Evolutionary conservation across 2,113 vertebrate species (phyloP), one percentile per base, ranked within the genome.

Genomic region (Pluvianellus socialis): DNA sequence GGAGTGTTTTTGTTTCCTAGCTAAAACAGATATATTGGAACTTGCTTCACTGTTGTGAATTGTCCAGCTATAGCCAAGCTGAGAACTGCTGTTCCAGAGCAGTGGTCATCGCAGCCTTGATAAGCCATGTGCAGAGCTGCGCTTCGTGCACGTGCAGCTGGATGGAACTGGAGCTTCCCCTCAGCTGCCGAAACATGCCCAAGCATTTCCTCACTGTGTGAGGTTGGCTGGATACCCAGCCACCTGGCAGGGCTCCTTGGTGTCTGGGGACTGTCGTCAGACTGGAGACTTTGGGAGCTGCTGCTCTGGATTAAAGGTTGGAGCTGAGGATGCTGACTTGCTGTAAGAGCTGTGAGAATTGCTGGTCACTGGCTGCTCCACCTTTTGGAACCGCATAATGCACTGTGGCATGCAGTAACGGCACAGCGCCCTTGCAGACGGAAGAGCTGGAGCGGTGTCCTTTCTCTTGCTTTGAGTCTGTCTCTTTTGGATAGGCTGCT

Each of bases 141-240:
- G 0, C 20, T 68, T n/a, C 1, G 2, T 76, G 40, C 28, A 3
- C 4, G 6, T 53, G 50, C 33, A 61, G 63, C 73, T 84, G 59
- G 28, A 18, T 84, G 61, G 42, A 91, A 55, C n/a, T 20, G 38
- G 42, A 28, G 72, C 59, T 91, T 27, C 32, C 45, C 16, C 42
- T 94, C 1, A 6, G 50, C 42, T 81, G n/a, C 52, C 30, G 1
- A 13, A 28, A 7, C 0, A 0, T 42, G 68, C 50, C 73, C 50
- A 55, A 35, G 35, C 45, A 4, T 87, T 91, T 77, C 63, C 45
- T 88, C 27, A 10, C 45, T 5, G 1, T 52, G 19, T 42, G 80
- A 81, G 61, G 27, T 55, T 0, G 0, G 38, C 68, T 70, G 59
- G 18, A 42, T 59, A 22, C 23, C n/a, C 12, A 4, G 18, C 0